These are phyloP conservation scores for Onychomys torridus DNA, from an alignment of 2,797 vertebrate genomes.

Conservation along the genomic window DNA sequence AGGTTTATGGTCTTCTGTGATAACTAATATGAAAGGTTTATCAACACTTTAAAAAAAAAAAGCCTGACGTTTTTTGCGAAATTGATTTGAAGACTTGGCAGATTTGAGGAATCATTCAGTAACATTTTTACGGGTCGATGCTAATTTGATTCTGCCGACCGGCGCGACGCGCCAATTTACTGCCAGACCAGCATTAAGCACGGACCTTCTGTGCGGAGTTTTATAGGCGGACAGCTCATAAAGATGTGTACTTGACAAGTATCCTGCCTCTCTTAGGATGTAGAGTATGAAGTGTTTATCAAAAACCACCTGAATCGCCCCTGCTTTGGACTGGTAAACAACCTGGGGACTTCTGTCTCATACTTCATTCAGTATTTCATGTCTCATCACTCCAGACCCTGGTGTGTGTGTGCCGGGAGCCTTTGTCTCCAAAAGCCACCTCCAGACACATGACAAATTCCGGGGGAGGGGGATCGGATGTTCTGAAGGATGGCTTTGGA, in stretches of 20 bases:
- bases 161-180: slow-evolving; percentile 77
- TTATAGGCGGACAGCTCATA: slow-evolving; percentile 85
- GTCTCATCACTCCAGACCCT: slow-evolving; percentile 43
- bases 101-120: slow-evolving; percentile 84
- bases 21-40: slow-evolving; percentile 81
- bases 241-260: slow-evolving; percentile 84
- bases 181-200: slow-evolving; percentile 85
- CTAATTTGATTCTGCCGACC: slow-evolving; percentile 84
- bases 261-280: slow-evolving; percentile 73
- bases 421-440: neutral
- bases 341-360: neutral
- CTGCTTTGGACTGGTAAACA: slow-evolving; percentile 63
- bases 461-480: neutral
- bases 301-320: slow-evolving; percentile 61
- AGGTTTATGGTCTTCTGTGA: slow-evolving; percentile 72
- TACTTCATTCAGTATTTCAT: slow-evolving; percentile 41
- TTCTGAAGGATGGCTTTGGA: neutral
- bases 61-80: slow-evolving; percentile 59
- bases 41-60: slow-evolving; percentile 71
- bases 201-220: slow-evolving; percentile 76
- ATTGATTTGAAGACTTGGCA: slow-evolving; percentile 84
- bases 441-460: neutral
- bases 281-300: slow-evolving; percentile 77
- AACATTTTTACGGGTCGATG: slow-evolving; percentile 83
- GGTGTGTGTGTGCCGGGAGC: neutral